These are phyloP conservation scores for Charadrius vociferus DNA, from an alignment of 2,113 vertebrate species.

Conservation along the genomic window DNA sequence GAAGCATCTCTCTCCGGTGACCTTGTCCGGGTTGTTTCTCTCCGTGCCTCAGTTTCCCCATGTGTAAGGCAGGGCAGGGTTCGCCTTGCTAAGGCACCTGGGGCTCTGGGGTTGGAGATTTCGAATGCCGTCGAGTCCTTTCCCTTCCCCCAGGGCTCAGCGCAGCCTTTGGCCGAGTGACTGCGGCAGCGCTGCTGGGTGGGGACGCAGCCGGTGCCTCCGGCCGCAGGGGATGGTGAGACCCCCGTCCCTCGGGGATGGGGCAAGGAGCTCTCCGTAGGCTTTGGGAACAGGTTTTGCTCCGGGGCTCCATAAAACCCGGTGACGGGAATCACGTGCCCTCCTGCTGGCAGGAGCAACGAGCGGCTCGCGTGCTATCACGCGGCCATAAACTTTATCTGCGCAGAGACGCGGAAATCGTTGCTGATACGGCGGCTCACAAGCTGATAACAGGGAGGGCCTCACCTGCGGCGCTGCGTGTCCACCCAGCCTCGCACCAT, in stretches of 20 bases:
- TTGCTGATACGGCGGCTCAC: rapidly evolving
- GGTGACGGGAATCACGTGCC: rapidly evolving
- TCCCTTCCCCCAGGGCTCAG: background rate
- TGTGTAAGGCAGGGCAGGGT: rapidly evolving
- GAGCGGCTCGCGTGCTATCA: rapidly evolving
- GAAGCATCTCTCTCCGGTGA: rapidly evolving
- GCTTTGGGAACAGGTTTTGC: background rate
- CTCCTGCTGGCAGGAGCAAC: rapidly evolving
- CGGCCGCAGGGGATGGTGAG: rapidly evolving
- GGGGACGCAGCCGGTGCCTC: background rate
- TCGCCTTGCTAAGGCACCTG: background rate
- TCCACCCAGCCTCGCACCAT: no score
- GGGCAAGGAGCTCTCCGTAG: background rate
- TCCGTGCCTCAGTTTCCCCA: background rate
- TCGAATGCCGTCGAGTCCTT: rapidly evolving
- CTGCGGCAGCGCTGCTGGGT: background rate
- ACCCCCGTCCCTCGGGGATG: rapidly evolving
- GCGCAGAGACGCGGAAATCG: rapidly evolving
- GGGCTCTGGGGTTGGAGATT: background rate
- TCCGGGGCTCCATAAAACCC: background rate
- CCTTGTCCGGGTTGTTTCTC: rapidly evolving
- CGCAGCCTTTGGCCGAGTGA: rapidly evolving
- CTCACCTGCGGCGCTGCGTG: rapidly evolving
- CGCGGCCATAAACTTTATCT: background rate
- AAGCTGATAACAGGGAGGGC: background rate